A percentile compares a stretch with the other conserved stretches of the same genome.
These are phyloP conservation scores for Pterostichus niger DNA, from an alignment of 2,888 invertebrate genomes.

Conservation along the genomic window DNA sequence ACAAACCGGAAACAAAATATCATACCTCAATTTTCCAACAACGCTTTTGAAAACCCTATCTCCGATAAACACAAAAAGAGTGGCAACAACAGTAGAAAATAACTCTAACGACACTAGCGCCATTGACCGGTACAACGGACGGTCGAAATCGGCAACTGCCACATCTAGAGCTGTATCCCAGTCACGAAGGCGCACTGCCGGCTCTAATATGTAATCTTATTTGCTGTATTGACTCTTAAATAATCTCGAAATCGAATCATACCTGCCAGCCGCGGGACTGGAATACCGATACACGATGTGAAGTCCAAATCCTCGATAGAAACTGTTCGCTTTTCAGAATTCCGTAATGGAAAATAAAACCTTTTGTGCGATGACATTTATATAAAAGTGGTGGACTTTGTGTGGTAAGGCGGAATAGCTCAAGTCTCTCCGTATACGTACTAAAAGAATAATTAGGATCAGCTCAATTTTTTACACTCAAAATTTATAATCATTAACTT, in stretches of 20 bases:
- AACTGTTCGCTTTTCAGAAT: conserved; percentile 14
- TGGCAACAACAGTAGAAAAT: conserved; percentile 7
- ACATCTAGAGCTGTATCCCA: conserved; percentile 55
- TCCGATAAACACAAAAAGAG: no score
- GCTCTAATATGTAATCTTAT: conserved; percentile 69
- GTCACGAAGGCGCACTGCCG: conserved; percentile 67
- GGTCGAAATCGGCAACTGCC: conserved; percentile 21
- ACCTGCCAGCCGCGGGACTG: conserved; percentile 41
- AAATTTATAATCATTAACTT: no score
- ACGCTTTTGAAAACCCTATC: no score
- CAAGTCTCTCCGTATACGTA: no score
- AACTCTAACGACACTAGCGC: conserved; percentile 21
- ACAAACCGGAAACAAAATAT: no score
- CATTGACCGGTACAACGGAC: conserved; percentile 14
- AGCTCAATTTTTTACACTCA: no score
- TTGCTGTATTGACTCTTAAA: conserved; percentile 68
- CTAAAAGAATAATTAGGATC: no score
- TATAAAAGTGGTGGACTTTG: neutral
- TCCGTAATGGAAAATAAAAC: conserved; percentile 12
- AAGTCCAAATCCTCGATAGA: conserved; percentile 19
- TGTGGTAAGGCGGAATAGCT: no score
- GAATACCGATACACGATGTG: conserved; percentile 57
- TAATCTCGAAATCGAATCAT: conserved; percentile 68
- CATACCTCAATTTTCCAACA: no score
- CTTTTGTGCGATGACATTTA: conserved; percentile 14